A percentile compares a stretch with the other conserved stretches of the same genome.
Evolutionary conservation across 2,888 invertebrate genomes (phyloP).

Genomic region (Torymus auratus): DNA sequence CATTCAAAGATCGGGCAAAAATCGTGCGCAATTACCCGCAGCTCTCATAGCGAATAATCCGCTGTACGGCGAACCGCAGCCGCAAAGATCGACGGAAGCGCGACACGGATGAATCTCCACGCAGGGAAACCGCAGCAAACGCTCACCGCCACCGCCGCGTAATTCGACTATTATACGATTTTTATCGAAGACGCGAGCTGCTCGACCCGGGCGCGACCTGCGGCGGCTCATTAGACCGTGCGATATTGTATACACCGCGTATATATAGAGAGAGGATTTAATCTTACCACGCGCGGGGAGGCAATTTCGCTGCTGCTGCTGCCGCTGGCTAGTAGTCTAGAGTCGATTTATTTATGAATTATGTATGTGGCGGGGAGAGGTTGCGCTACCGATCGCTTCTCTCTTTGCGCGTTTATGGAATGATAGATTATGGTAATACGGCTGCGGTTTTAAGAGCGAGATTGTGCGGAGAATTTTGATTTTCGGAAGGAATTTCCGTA

Average conservation of each 20-base stretch:
- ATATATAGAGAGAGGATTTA: slow-evolving; percentile 25
- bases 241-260: not conserved
- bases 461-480: too few species aligned
- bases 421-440: too few species aligned
- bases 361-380: slow-evolving; percentile 6
- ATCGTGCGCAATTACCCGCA: slow-evolving; percentile 26
- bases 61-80: slow-evolving; percentile 4
- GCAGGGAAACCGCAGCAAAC: slow-evolving; percentile 10
- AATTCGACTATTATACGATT: slow-evolving; percentile 13
- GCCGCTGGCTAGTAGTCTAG: too few species aligned
- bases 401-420: not conserved
- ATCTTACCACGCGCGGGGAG: not conserved
- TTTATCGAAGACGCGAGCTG: not conserved
- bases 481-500: too few species aligned
- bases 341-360: slow-evolving; percentile 40
- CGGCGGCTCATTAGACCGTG: slow-evolving; percentile 47
- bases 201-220: slow-evolving; percentile 22
- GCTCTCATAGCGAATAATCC: not conserved
- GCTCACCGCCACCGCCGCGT: slow-evolving; percentile 18
- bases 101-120: too few species aligned
- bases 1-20: not conserved
- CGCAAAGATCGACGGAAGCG: slow-evolving; percentile 41
- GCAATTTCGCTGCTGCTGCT: too few species aligned
- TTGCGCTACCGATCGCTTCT: not conserved
- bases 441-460: too few species aligned